A percentile compares a stretch with the other conserved stretches of the same genome.
These are phyloP conservation scores for Dynastes maya DNA, from an alignment of 2,888 invertebrate species.

Conservation along the genomic window DNA sequence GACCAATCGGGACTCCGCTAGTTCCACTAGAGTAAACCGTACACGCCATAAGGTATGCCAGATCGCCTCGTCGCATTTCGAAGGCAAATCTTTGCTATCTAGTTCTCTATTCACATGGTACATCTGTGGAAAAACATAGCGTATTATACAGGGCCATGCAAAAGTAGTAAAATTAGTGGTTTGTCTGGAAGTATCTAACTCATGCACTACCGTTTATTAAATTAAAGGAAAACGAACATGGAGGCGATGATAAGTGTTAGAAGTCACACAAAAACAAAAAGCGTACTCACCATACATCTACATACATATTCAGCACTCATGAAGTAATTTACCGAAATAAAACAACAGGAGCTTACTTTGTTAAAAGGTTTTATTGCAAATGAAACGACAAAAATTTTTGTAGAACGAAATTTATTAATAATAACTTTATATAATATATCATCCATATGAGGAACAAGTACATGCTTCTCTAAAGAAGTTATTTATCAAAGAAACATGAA, in stretches of 20 bases:
- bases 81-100: background rate
- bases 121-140: too few relatives aligned
- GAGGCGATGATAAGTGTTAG: too few relatives aligned
- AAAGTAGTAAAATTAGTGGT: too few relatives aligned
- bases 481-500: slow-evolving; percentile 69
- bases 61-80: background rate
- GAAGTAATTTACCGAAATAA: too few relatives aligned
- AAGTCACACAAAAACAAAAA: too few relatives aligned
- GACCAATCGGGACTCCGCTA: background rate
- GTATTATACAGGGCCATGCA: too few relatives aligned
- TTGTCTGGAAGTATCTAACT: too few relatives aligned
- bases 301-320: too few relatives aligned
- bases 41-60: slow-evolving; percentile 15
- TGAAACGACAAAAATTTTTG: slow-evolving; percentile 54
- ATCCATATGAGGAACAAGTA: slow-evolving; percentile 70
- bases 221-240: too few relatives aligned
- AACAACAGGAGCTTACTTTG: background rate
- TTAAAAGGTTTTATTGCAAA: background rate
- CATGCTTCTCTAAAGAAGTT: slow-evolving; percentile 67
- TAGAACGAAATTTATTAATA: slow-evolving; percentile 70
- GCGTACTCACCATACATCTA: too few relatives aligned
- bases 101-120: too few relatives aligned
- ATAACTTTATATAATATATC: slow-evolving; percentile 69
- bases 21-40: slow-evolving; percentile 1
- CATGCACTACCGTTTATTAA: too few relatives aligned